phyloP scores from a whole-genome alignment of 2,888 invertebrate genomes.

The Ornithoptera alexandrae region DNA sequence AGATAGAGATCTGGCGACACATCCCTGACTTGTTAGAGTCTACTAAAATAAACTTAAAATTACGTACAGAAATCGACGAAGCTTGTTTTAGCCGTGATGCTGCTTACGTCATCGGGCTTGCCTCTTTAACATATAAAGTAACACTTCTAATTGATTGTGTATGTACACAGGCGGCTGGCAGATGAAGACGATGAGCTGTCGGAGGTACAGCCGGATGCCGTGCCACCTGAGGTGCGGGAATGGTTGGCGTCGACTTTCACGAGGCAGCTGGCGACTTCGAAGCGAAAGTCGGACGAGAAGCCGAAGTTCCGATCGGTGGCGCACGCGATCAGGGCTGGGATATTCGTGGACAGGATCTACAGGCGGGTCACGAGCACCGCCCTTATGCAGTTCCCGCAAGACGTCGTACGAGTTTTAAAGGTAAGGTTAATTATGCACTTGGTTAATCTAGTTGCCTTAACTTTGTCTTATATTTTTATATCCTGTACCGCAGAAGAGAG shows the following conservation, averaged over 20 bases:
- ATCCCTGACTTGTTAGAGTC: neutral
- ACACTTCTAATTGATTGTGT: constrained; percentile 31
- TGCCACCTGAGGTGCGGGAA: constrained; percentile 97
- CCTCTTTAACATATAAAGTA: neutral
- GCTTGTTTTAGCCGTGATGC: constrained; percentile 20
- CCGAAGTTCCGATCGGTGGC: constrained; percentile 97
- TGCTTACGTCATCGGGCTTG: constrained; percentile 28
- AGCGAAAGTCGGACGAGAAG: constrained; percentile 88
- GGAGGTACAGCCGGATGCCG: constrained; percentile 97
- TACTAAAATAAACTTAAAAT: neutral
- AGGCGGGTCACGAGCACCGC: constrained; percentile 88
- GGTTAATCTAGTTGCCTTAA: too few species aligned
- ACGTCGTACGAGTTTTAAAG: constrained; percentile 92
- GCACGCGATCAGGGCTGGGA: constrained; percentile 96
- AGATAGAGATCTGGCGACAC: neutral
- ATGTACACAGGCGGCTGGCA: constrained; percentile 84
- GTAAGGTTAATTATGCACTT: constrained; percentile 60
- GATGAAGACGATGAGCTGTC: constrained; percentile 97
- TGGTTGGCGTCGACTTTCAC: constrained; percentile 98
- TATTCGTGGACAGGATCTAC: constrained; percentile 97
- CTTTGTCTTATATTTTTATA: too few species aligned
- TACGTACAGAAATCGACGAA: constrained; percentile 4
- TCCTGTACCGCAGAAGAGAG: too few species aligned
- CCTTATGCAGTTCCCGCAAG: constrained; percentile 92
- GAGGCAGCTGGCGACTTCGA: constrained; percentile 89